Conservation (phyloP, 1,140 invertebrate genomes). For the Eriocheir sinensis region DNA sequence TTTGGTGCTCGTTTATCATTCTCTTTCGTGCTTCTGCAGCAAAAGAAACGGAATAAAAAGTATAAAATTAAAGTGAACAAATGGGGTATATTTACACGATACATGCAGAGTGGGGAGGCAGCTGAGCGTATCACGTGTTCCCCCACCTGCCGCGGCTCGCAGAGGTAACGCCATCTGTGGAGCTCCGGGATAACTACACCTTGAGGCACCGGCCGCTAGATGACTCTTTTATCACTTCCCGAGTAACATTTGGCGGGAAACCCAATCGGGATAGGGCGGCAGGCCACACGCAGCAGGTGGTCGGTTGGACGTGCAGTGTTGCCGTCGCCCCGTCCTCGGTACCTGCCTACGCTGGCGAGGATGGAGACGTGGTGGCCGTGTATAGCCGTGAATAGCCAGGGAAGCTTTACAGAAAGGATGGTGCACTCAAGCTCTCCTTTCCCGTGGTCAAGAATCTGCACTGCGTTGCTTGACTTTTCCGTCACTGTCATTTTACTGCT, state of each 20-base stretch:
- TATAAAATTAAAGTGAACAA: no score
- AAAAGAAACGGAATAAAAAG: no score
- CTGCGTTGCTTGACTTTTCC: no score
- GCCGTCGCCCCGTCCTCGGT: not conserved
- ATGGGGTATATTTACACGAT: no score
- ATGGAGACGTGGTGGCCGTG: not conserved
- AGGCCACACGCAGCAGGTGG: not conserved
- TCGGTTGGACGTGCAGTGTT: not conserved
- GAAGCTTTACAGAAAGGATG: not conserved
- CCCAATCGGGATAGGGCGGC: not conserved
- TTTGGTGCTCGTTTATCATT: no score
- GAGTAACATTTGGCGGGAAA: conserved; percentile 12
- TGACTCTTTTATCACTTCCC: not conserved
- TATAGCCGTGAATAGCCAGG: not conserved
- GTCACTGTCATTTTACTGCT: not conserved
- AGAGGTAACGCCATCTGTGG: not conserved
- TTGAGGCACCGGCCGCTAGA: not conserved
- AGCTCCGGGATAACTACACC: not conserved
- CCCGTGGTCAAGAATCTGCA: conserved; percentile 2
- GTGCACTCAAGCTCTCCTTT: not conserved
- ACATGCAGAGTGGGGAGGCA: not conserved
- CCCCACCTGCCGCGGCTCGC: not conserved
- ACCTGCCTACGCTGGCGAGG: not conserved
- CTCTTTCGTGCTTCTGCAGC: no score
- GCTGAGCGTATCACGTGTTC: not conserved